These are phyloP conservation scores for Spodoptera frugiperda DNA, from an alignment of 1,140 invertebrate species.

Conservation along the genomic window DNA sequence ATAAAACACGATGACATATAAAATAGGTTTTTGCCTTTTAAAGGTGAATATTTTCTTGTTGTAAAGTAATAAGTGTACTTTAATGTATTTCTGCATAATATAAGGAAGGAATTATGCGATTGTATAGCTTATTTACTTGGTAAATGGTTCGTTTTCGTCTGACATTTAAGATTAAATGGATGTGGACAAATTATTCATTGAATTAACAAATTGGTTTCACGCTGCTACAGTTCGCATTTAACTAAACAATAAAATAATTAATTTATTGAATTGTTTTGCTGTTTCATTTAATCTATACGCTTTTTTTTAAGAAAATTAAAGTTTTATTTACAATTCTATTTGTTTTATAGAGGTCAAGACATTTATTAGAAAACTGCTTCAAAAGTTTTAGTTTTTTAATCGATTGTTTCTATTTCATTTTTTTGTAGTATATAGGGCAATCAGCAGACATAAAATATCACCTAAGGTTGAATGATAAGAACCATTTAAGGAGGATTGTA, in stretches of 20 bases:
- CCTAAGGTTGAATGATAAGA: too few species aligned
- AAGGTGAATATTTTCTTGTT: neutral
- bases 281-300: neutral
- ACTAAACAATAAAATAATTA: neutral
- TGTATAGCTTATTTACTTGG: neutral
- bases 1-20: neutral
- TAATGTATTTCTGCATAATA: slow-evolving; percentile 2
- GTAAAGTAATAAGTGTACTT: neutral
- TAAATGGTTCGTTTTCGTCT: neutral
- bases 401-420: too few species aligned
- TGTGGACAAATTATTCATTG: neutral
- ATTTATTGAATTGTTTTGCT: neutral
- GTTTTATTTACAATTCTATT: neutral
- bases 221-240: neutral
- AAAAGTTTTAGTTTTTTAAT: too few species aligned
- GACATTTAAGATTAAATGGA: neutral
- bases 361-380: too few species aligned
- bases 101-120: neutral
- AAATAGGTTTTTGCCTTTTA: slow-evolving; percentile 17
- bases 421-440: too few species aligned
- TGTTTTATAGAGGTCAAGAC: too few species aligned
- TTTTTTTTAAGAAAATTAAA: neutral
- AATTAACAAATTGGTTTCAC: neutral
- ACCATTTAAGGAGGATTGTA: too few species aligned
- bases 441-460: too few species aligned